phyloP scores from a whole-genome alignment of 2,888 invertebrate species.

The Seira ritae region DNA sequence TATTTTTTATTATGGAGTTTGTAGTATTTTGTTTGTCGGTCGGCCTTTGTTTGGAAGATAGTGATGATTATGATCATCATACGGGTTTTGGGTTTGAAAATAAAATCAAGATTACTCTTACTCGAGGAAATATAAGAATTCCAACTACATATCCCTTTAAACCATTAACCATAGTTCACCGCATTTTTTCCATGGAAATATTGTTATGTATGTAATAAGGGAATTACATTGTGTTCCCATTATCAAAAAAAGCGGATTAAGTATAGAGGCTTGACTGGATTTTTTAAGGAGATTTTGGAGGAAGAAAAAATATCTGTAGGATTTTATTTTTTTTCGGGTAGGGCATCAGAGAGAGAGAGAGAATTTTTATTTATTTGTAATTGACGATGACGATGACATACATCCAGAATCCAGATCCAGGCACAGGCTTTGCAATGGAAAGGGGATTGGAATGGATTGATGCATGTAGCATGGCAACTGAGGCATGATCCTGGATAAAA shows the following conservation, averaged over 20 bases:
- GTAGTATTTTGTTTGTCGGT: background rate
- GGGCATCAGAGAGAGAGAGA: too few relatives aligned
- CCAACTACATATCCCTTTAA: background rate
- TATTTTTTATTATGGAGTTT: background rate
- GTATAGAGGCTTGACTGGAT: background rate
- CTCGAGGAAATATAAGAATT: too few relatives aligned
- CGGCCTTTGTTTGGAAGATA: background rate
- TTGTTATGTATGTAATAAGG: background rate
- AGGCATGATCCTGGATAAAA: conserved; percentile 7
- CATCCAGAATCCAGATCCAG: background rate
- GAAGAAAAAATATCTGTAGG: background rate
- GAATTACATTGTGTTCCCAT: conserved; percentile 5
- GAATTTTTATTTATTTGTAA: conserved; percentile 16
- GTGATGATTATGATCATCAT: background rate
- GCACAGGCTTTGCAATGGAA: background rate
- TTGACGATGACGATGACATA: conserved; percentile 9
- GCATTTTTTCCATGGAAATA: background rate
- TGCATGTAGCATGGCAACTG: background rate
- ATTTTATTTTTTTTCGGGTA: conserved; percentile 6
- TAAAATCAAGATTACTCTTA: conserved; percentile 9
- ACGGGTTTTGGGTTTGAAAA: background rate
- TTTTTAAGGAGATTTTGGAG: background rate
- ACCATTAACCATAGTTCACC: background rate
- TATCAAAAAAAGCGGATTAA: conserved; percentile 5
- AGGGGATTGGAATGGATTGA: too few relatives aligned